These are phyloP conservation scores for Xanthostigma xanthostigma DNA, from an alignment of 2,888 invertebrate species.

Conservation along the genomic window DNA sequence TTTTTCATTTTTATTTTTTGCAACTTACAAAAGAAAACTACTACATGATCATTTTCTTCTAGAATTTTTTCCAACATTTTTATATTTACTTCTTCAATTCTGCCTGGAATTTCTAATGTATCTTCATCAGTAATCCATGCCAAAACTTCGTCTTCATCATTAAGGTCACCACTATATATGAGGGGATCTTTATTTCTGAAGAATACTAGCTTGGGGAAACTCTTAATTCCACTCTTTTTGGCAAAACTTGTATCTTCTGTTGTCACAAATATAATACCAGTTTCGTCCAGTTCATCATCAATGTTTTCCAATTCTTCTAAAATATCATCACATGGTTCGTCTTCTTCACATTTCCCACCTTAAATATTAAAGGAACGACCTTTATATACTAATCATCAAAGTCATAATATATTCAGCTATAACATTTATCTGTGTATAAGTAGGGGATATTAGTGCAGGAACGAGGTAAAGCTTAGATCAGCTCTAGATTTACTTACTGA, in stretches of 20 bases:
- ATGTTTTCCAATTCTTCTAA: conserved; percentile 79
- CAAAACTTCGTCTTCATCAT: conserved; percentile 82
- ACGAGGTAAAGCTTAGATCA: neutral
- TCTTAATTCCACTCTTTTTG: conserved; percentile 72
- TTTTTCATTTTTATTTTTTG: neutral
- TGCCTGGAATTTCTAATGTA: conserved; percentile 79
- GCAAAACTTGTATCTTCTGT: conserved; percentile 72
- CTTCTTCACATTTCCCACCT: conserved; percentile 76
- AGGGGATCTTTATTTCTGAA: conserved; percentile 85
- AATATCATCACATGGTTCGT: conserved; percentile 73
- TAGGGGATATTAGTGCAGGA: neutral
- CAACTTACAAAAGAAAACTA: conserved; percentile 82
- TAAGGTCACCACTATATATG: conserved; percentile 65
- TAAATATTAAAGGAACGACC: conserved; percentile 12
- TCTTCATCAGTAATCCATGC: conserved; percentile 86
- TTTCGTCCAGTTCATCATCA: conserved; percentile 84
- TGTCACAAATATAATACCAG: conserved; percentile 85
- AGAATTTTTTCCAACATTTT: conserved; percentile 83
- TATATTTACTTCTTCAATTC: conserved; percentile 83
- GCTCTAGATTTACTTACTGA: conserved; percentile 44
- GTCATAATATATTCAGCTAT: too few species aligned
- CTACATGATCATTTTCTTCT: conserved; percentile 74
- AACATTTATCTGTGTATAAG: neutral
- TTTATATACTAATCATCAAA: neutral
- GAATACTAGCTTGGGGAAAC: conserved; percentile 73